These are phyloP conservation scores for Daboia siamensis DNA, from an alignment of 2,113 vertebrate genomes.

Conservation along the genomic window DNA sequence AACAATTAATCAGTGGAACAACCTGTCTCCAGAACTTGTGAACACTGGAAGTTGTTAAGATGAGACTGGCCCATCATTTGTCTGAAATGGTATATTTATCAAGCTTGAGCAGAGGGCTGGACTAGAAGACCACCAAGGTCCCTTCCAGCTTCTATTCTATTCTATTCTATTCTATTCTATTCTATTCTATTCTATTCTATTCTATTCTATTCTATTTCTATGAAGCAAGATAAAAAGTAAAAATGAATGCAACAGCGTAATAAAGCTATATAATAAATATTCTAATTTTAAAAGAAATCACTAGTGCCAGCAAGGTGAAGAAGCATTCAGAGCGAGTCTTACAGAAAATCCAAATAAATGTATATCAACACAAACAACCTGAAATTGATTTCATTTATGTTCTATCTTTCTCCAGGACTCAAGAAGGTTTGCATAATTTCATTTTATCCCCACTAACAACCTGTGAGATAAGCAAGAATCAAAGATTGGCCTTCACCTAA, in stretches of 20 bases:
- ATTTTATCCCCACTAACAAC: background rate
- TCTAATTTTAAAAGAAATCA: rapidly evolving
- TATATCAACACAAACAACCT: slow-evolving; percentile 18
- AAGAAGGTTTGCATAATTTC: background rate
- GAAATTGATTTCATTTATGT: background rate
- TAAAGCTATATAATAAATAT: rapidly evolving
- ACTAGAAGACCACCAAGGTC: too few species aligned
- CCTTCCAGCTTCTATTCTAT: too few species aligned
- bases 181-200: too few species aligned
- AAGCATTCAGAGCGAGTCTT: background rate
- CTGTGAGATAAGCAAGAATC: background rate
- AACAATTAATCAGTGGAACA: too few species aligned
- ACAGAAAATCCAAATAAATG: background rate
- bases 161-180: too few species aligned
- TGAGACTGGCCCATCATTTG: too few species aligned
- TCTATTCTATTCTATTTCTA: background rate
- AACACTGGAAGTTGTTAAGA: too few species aligned
- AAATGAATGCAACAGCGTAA: rapidly evolving
- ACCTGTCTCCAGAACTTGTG: too few species aligned
- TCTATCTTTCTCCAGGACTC: background rate
- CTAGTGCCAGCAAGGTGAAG: background rate
- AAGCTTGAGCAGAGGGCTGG: too few species aligned
- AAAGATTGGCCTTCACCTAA: background rate
- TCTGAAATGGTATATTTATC: too few species aligned
- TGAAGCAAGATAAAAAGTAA: rapidly evolving